Evolutionary conservation across 2,888 invertebrate species (phyloP).

Genomic region (Lathronympha strigana): DNA sequence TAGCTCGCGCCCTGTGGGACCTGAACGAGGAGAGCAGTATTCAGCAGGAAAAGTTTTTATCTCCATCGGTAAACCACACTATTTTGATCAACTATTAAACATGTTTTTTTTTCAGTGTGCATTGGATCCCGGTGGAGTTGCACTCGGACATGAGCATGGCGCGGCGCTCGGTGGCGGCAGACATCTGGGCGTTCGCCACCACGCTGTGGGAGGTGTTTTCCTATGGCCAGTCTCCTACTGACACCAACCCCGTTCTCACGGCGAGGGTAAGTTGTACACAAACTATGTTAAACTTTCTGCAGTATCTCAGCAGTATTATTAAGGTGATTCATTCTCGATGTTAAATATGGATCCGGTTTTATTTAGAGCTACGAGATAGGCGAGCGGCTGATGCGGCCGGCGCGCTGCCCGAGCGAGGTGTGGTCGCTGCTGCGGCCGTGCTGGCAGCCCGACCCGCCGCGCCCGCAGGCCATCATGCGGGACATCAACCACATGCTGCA

Average conservation of each 20-base stretch:
- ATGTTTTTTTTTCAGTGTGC: slow-evolving; percentile 85
- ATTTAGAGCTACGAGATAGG: slow-evolving; percentile 87
- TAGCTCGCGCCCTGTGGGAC: slow-evolving; percentile 90
- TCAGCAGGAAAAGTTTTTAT: too few relatives aligned
- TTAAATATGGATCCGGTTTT: background rate
- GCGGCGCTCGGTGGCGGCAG: slow-evolving; percentile 88
- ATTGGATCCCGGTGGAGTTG: slow-evolving; percentile 96
- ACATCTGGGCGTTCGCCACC: slow-evolving; percentile 96
- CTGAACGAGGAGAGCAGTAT: slow-evolving; percentile 92
- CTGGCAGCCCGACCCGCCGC: slow-evolving; percentile 91
- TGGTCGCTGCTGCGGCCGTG: slow-evolving; percentile 91
- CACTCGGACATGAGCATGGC: slow-evolving; percentile 88
- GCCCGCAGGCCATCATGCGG: slow-evolving; percentile 93
- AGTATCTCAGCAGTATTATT: too few relatives aligned
- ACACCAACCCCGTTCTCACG: slow-evolving; percentile 74
- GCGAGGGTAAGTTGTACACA: slow-evolving; percentile 62
- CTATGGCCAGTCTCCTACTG: slow-evolving; percentile 85
- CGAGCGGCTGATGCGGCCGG: slow-evolving; percentile 86
- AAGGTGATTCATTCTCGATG: background rate
- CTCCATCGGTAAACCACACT: background rate
- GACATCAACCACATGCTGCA: slow-evolving; percentile 92
- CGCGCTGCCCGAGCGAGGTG: slow-evolving; percentile 89
- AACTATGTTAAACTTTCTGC: too few relatives aligned
- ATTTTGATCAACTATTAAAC: background rate
- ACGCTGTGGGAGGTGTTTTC: slow-evolving; percentile 97